A percentile compares a stretch with the other conserved stretches of the same genome.
Conservation (phyloP, 2,113 vertebrate genomes). For the Phalacrocorax carbo region DNA sequence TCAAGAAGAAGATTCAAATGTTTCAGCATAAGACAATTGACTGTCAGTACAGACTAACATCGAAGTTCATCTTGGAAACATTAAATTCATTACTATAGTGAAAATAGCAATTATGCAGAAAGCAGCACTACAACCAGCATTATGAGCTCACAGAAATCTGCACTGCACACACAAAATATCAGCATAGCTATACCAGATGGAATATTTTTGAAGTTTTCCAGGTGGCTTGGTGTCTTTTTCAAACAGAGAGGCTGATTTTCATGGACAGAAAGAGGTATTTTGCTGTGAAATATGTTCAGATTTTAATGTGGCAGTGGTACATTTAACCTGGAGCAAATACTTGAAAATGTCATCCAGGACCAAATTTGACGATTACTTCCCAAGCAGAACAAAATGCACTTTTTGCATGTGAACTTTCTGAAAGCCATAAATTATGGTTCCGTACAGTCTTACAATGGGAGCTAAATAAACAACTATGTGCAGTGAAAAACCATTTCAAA, state of each 20-base stretch:
- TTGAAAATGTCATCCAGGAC: conserved; percentile 53
- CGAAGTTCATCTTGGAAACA: not conserved
- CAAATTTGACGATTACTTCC: conserved; percentile 14
- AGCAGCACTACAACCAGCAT: not conserved
- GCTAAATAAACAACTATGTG: not conserved
- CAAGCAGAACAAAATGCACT: conserved; percentile 24
- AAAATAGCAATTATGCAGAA: not conserved
- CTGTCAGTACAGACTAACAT: not conserved
- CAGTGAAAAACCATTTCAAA: not conserved
- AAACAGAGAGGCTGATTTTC: conserved; percentile 26
- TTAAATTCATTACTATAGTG: not conserved
- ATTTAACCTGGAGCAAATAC: conserved; percentile 45
- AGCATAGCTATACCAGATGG: not conserved
- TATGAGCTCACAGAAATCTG: not conserved
- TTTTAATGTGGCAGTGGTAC: conserved; percentile 6
- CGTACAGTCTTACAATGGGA: not conserved
- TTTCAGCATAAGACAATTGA: not conserved
- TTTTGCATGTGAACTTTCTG: not conserved
- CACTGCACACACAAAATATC: not conserved
- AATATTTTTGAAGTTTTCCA: not conserved
- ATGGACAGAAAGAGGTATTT: conserved; percentile 31
- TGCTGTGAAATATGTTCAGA: conserved; percentile 23
- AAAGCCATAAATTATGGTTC: not conserved
- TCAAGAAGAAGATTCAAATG: not conserved
- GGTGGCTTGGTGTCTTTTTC: not conserved